Evolutionary conservation across 1,140 invertebrate species (phyloP).

Genomic region (Drosophila dunni): DNA sequence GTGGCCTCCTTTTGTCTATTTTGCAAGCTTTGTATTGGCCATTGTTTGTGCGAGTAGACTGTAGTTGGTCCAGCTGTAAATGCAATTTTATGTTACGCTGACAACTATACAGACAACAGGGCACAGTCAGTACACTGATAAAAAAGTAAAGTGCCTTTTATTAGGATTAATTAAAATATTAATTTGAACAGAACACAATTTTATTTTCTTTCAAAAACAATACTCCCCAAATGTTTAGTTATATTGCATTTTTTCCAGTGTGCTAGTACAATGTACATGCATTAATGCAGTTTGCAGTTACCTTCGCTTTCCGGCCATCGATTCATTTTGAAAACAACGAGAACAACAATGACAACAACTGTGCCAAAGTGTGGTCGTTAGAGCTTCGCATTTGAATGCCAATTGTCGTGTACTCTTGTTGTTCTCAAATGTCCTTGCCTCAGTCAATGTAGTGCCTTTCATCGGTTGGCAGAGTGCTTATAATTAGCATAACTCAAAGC

Average conservation of each 20-base stretch:
- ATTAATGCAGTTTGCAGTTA: conserved; percentile 42
- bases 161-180: no score
- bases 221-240: no score
- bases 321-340: conserved; percentile 12
- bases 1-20: conserved; percentile 52
- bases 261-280: conserved; percentile 11
- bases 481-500: conserved; percentile 16
- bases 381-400: conserved; percentile 17
- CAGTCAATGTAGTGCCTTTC: not conserved
- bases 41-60: conserved; percentile 7
- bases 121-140: no score
- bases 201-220: no score
- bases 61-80: conserved; percentile 14
- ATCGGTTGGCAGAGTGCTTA: not conserved
- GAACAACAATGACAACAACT: not conserved
- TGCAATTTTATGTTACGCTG: conserved; percentile 30
- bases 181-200: no score
- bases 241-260: not conserved
- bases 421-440: not conserved
- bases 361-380: conserved; percentile 17
- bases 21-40: conserved; percentile 45
- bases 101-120: not conserved
- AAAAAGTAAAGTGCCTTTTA: no score
- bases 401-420: conserved; percentile 1
- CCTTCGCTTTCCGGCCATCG: conserved; percentile 20